A percentile compares a stretch with the other conserved stretches of the same genome.
These are phyloP conservation scores for Eustalomyia histrio DNA, from an alignment of 2,888 invertebrate species.

Conservation along the genomic window DNA sequence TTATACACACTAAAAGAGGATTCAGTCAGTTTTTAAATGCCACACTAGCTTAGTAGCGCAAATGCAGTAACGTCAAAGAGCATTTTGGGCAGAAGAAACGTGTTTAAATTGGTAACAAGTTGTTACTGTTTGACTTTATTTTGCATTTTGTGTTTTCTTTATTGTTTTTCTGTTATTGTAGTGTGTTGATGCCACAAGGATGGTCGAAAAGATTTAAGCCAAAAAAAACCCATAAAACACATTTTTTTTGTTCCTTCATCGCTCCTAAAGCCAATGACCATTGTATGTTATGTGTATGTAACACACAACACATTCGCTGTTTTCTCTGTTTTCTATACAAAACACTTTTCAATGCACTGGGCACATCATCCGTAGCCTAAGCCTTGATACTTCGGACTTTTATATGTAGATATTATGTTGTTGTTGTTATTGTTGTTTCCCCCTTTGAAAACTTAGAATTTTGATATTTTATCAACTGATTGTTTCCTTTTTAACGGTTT, in stretches of 20 bases:
- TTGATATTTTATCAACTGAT: constrained; percentile 50
- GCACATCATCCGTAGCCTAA: constrained; percentile 28
- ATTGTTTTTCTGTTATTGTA: constrained; percentile 29
- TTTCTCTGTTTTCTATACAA: not conserved
- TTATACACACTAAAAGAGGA: not conserved
- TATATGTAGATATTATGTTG: constrained; percentile 5
- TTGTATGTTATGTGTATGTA: no score
- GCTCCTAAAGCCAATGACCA: constrained; percentile 48
- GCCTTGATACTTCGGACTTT: constrained; percentile 27
- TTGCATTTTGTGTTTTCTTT: not conserved
- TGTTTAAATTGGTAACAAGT: constrained; percentile 64
- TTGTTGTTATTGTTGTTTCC: constrained; percentile 17
- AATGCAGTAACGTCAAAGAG: constrained; percentile 26
- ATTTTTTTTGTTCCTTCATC: not conserved
- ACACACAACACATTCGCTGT: not conserved
- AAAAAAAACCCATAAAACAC: constrained; percentile 13
- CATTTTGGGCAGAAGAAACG: constrained; percentile 56
- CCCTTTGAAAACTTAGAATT: constrained; percentile 40
- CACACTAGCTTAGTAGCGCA: constrained; percentile 6
- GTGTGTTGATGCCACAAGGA: constrained; percentile 49
- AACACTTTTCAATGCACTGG: constrained; percentile 10
- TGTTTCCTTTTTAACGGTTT: constrained; percentile 48
- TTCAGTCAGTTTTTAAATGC: constrained; percentile 4
- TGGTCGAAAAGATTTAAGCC: constrained; percentile 46
- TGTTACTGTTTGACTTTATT: constrained; percentile 59